These are phyloP conservation scores for Tiaroga cobitis DNA, from an alignment of 2,797 vertebrate genomes.

Conservation along the genomic window DNA sequence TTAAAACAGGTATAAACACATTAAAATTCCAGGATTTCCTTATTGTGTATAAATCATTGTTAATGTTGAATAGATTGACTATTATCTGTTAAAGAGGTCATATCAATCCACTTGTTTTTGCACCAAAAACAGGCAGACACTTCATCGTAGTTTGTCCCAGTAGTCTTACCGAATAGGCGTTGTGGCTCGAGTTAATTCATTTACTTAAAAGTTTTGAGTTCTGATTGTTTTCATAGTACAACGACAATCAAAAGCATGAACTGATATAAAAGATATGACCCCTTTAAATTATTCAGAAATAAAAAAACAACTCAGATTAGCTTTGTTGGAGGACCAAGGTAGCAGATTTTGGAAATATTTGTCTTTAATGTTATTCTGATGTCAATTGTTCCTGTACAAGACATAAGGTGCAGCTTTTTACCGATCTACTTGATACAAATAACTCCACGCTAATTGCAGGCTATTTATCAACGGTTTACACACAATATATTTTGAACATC, in stretches of 20 bases:
- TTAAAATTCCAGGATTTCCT: slow-evolving; percentile 17
- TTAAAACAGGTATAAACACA: slow-evolving; percentile 52
- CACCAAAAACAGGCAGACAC: neutral
- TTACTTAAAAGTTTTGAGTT: neutral
- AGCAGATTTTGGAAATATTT: slow-evolving; percentile 4
- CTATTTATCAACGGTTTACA: slow-evolving; percentile 61
- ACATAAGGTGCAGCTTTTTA: slow-evolving; percentile 13
- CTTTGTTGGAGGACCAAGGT: neutral
- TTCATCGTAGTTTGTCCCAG: neutral
- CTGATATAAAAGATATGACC: slow-evolving; percentile 22
- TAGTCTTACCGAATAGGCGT: neutral
- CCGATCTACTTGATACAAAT: slow-evolving; percentile 21
- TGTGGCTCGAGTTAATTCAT: neutral
- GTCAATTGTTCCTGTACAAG: slow-evolving; percentile 35
- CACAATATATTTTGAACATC: slow-evolving; percentile 55
- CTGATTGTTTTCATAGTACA: no score
- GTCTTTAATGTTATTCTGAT: neutral
- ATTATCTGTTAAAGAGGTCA: slow-evolving; percentile 23
- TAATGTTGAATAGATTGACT: neutral
- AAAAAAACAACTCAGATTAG: neutral
- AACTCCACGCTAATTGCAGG: neutral
- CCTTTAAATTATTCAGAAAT: slow-evolving; percentile 14
- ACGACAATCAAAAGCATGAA: neutral
- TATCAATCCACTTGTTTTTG: slow-evolving; percentile 13
- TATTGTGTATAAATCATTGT: slow-evolving; percentile 64